Evolutionary conservation across 2,113 vertebrate genomes (phyloP).

Genomic region (Phalacrocorax pelagicus): DNA sequence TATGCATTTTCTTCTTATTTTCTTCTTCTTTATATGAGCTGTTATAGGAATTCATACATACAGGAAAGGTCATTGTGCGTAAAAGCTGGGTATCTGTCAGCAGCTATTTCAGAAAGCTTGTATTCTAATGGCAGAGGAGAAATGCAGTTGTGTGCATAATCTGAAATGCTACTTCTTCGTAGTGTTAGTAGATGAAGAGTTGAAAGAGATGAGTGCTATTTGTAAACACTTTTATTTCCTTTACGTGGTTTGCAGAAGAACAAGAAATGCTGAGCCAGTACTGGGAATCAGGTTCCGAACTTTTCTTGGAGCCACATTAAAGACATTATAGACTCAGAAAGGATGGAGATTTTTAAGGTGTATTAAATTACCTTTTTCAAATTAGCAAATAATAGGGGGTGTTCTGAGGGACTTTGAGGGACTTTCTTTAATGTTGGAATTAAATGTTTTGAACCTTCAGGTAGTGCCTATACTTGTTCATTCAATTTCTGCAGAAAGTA

Average conservation of each 20-base stretch:
- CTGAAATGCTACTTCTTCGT: not conserved
- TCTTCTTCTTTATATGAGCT: not conserved
- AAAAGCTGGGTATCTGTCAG: rapidly evolving
- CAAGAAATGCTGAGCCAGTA: not conserved
- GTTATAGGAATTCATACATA: not conserved
- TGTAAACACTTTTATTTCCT: not conserved
- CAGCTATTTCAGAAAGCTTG: not conserved
- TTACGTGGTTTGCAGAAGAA: not conserved
- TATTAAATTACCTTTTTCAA: not conserved
- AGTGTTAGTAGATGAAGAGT: not conserved
- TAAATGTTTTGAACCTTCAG: not conserved
- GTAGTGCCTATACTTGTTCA: not conserved
- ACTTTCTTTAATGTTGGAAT: not conserved
- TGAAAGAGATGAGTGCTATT: not conserved
- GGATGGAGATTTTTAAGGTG: not conserved
- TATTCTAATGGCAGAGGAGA: not conserved
- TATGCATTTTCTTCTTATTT: not conserved
- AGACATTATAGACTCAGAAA: not conserved
- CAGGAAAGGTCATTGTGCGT: rapidly evolving
- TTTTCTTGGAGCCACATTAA: not conserved
- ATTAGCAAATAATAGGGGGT: not conserved
- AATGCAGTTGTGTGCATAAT: not conserved
- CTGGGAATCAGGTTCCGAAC: not conserved
- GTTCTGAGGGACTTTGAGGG: not conserved
- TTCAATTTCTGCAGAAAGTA: not conserved